A percentile compares a stretch with the other conserved stretches of the same genome.
These are phyloP conservation scores for Aleiodes alternator DNA, from an alignment of 2,888 invertebrate genomes.

Conservation along the genomic window DNA sequence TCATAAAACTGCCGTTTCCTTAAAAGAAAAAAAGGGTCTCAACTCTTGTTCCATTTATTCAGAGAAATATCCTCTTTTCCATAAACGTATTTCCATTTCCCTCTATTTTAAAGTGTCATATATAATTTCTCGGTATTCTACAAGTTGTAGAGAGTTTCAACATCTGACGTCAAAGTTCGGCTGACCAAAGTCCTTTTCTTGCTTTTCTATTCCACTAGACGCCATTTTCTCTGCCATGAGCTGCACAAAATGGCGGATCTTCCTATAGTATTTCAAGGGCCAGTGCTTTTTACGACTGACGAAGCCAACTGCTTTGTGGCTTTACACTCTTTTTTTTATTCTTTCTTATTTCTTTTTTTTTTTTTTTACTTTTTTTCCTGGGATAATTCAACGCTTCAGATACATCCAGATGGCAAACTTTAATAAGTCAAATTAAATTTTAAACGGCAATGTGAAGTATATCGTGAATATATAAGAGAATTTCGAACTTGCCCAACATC, in stretches of 20 bases:
- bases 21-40: neutral
- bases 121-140: conserved; percentile 26
- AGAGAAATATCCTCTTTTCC: conserved; percentile 26
- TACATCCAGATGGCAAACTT: conserved; percentile 62
- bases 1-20: no score
- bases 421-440: conserved; percentile 70
- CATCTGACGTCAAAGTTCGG: conserved; percentile 34
- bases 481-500: conserved; percentile 5
- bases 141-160: conserved; percentile 26
- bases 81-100: conserved; percentile 18
- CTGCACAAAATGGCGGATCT: no score
- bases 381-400: neutral
- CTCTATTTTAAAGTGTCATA: neutral
- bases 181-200: conserved; percentile 36
- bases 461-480: conserved; percentile 27
- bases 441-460: conserved; percentile 13
- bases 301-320: conserved; percentile 43
- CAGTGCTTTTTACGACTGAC: conserved; percentile 43
- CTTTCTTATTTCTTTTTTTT: neutral
- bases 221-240: neutral
- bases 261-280: no score
- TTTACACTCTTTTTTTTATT: neutral
- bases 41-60: conserved; percentile 7
- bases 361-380: neutral
- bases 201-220: neutral